Evolutionary conservation across 2,113 vertebrate genomes (phyloP).

Genomic region (Spermophilus dauricus): DNA sequence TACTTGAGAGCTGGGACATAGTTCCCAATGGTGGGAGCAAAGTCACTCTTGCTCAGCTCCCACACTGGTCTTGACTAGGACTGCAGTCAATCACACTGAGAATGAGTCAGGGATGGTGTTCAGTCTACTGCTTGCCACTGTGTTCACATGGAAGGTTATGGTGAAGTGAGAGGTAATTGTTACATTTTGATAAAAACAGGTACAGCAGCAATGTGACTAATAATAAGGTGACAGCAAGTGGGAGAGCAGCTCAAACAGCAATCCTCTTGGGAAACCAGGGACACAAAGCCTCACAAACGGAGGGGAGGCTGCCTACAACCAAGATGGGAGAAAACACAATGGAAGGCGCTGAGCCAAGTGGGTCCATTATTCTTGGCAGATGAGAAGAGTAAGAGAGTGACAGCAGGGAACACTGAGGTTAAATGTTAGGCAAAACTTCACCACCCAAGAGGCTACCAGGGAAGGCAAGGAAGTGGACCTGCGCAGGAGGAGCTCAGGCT

Average conservation of each 20-base stretch:
- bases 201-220: not conserved
- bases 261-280: not conserved
- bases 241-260: not conserved
- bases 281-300: not conserved
- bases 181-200: not conserved
- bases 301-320: not conserved
- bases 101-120: not conserved
- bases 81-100: not conserved
- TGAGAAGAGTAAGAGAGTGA: not conserved
- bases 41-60: not conserved
- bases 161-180: not conserved
- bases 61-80: not conserved
- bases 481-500: not conserved
- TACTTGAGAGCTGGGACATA: not conserved
- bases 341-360: not conserved
- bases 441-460: not conserved
- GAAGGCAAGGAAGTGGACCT: not conserved
- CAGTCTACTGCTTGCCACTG: not conserved
- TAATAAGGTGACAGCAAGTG: not conserved
- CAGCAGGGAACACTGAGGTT: conserved; percentile 9
- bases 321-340: not conserved
- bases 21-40: not conserved
- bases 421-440: not conserved
- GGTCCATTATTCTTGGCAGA: not conserved
- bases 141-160: not conserved